phyloP scores from a whole-genome alignment of 2,113 vertebrate species.

The Calidris pugnax region DNA sequence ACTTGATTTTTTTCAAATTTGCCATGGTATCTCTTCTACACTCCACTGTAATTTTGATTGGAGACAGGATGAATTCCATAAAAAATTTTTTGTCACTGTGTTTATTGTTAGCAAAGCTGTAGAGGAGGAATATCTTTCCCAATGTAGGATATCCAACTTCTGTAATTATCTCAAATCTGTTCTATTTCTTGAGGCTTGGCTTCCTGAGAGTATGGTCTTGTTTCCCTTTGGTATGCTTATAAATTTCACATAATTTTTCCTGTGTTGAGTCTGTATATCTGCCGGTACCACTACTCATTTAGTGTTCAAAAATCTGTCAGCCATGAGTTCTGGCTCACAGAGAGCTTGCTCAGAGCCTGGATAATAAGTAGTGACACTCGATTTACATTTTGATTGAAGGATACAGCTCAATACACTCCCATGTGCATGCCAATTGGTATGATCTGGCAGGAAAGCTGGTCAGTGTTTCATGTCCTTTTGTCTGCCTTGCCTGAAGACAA shows the following conservation, averaged over 20 bases:
- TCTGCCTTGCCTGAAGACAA: constrained; percentile 11
- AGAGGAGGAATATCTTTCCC: background rate
- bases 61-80: background rate
- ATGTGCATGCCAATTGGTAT: background rate
- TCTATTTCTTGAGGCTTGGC: background rate
- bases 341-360: constrained; percentile 3
- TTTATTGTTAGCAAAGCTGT: background rate
- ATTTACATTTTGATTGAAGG: constrained; percentile 59
- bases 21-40: background rate
- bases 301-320: constrained; percentile 25
- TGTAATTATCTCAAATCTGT: background rate
- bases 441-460: background rate
- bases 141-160: background rate
- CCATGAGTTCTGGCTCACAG: background rate
- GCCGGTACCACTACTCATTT: background rate
- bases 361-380: background rate
- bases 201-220: background rate
- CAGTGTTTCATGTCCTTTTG: background rate
- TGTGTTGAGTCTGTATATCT: background rate
- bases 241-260: background rate
- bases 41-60: background rate
- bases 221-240: background rate
- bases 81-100: background rate
- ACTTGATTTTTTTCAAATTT: background rate
- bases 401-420: background rate